Base-by-base conservation (phyloP, 2,888 invertebrate genomes). In the Isotomurus palustris region DNA sequence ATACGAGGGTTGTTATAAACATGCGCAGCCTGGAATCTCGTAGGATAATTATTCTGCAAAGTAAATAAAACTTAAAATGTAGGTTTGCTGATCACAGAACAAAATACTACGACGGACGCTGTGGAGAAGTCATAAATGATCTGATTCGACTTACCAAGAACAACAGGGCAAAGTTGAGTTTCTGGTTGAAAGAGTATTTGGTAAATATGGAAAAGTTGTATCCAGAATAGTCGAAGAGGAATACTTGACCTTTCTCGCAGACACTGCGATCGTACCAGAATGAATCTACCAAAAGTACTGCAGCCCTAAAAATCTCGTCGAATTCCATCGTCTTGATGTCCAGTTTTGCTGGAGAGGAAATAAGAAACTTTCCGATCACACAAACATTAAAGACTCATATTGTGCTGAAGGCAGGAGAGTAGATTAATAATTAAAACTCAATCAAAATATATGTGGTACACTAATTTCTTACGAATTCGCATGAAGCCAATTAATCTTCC, bases 401-500 rank as follows among this genome's bases (percentile, higher is more conserved):
- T n/a, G n/a, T n/a, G n/a, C n/a, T n/a, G n/a, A n/a, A n/a, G n/a
- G n/a, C n/a, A n/a, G n/a, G n/a, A n/a, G n/a, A n/a, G n/a, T n/a
- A n/a, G n/a, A n/a, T n/a, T n/a, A n/a, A n/a, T n/a, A n/a, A n/a
- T n/a, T n/a, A n/a, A n/a, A n/a, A n/a, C n/a, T n/a, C n/a, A n/a
- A n/a, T n/a, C 17, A 6, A 40, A 40, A 40, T 40, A 40, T 10
- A 6, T 40, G 6, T 40, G 12, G 8, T 40, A 6, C 17, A 40
- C 40, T 10, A 19, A 6, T 10, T 40, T 10, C 48, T 19, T 49
- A 49, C 48, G 35, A 32, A 49, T 49, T 21, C 48, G 3, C 32
- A 49, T 29, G 28, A 49, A 49, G 32, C 57, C 56, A 10, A 61
- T 53, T 6, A 51, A 6, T 43, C 61, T 43, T 50, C 61, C 61